Conservation (phyloP, 2,888 invertebrate genomes). For the Thymelicus sylvestris region DNA sequence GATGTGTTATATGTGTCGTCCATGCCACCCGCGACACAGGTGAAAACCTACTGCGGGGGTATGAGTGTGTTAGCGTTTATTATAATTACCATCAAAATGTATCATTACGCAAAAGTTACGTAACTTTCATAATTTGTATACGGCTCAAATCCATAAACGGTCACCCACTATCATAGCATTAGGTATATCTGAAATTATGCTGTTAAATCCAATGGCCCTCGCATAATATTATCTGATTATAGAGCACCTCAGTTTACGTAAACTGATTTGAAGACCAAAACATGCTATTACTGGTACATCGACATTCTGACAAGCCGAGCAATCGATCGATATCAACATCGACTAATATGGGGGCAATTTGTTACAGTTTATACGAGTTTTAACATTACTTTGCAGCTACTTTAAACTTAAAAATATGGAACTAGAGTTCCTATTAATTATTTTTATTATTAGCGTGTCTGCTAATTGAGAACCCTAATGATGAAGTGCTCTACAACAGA, state of each 20-base stretch:
- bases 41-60: too few species aligned
- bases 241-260: constrained; percentile 22
- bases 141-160: too few species aligned
- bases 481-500: not conserved
- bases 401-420: not conserved
- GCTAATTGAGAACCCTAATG: not conserved
- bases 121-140: too few species aligned
- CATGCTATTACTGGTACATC: constrained; percentile 11
- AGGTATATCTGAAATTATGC: not conserved
- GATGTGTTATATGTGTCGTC: too few species aligned
- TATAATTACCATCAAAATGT: too few species aligned
- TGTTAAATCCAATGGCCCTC: constrained; percentile 2
- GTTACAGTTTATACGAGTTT: not conserved
- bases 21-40: too few species aligned
- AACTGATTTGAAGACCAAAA: constrained; percentile 13
- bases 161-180: not conserved
- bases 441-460: not conserved
- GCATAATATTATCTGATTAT: constrained; percentile 9
- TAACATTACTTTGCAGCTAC: not conserved
- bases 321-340: constrained; percentile 8
- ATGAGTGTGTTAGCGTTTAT: too few species aligned
- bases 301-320: constrained; percentile 9
- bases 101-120: too few species aligned
- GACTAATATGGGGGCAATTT: constrained; percentile 15
- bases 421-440: too few species aligned